phyloP scores from a whole-genome alignment of 2,113 vertebrate genomes.

The Thomomys bottae region DNA sequence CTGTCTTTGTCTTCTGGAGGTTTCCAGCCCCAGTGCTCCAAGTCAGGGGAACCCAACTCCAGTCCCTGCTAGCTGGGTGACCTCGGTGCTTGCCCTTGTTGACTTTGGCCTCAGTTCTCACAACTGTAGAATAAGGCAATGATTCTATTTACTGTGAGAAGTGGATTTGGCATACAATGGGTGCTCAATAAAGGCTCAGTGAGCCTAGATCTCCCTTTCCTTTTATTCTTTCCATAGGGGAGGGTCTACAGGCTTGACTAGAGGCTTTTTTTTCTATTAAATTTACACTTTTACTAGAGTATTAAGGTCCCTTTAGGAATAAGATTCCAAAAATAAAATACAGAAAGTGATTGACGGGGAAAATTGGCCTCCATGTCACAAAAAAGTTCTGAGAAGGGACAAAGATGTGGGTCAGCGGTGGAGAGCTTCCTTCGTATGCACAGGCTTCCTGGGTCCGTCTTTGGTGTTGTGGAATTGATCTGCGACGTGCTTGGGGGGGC shows the following conservation, averaged over 20 bases:
- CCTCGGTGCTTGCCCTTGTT: not conserved
- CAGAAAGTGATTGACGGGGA: not conserved
- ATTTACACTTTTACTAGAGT: not conserved
- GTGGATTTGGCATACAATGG: not conserved
- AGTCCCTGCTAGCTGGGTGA: accelerated
- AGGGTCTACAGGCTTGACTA: accelerated
- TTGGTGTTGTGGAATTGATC: too few relatives aligned
- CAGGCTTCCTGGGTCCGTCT: too few relatives aligned
- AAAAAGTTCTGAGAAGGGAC: not conserved
- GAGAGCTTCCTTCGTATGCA: not conserved
- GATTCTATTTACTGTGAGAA: not conserved
- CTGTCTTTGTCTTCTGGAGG: not conserved
- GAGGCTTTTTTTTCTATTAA: not conserved
- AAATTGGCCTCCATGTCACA: not conserved
- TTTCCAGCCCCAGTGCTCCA: accelerated
- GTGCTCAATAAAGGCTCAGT: not conserved
- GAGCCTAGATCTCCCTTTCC: not conserved
- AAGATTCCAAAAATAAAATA: not conserved
- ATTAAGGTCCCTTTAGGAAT: not conserved
- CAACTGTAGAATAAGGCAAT: not conserved
- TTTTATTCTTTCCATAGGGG: too few relatives aligned
- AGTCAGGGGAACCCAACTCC: not conserved
- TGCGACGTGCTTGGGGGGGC: not conserved
- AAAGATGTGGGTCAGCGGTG: not conserved
- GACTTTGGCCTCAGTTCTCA: not conserved